These are phyloP conservation scores for Rattus rattus DNA, from an alignment of 2,113 vertebrate species.

Conservation along the genomic window DNA sequence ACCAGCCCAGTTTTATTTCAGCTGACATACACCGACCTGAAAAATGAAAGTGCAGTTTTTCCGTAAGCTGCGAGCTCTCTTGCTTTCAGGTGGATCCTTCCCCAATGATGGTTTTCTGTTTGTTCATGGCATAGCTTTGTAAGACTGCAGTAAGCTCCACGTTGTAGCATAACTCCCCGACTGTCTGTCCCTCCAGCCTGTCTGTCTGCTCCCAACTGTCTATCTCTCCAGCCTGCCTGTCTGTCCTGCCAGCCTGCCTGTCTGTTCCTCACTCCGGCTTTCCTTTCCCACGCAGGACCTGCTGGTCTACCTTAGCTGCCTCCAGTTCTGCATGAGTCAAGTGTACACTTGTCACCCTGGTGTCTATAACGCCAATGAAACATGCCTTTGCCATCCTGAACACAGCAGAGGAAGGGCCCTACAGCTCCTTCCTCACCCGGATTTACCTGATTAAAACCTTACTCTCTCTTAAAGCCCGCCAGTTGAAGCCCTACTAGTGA, in stretches of 20 bases:
- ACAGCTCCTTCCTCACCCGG: background rate
- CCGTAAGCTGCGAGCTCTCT: conserved; percentile 8
- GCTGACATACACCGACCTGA: background rate
- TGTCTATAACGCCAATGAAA: background rate
- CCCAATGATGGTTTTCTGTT: conserved; percentile 42
- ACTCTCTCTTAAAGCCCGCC: background rate
- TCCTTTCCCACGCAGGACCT: conserved; percentile 66
- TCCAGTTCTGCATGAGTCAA: conserved; percentile 47
- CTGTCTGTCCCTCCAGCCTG: conserved; percentile 13
- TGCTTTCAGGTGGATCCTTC: conserved; percentile 54
- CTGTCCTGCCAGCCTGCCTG: background rate
- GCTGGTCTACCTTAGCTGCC: conserved; percentile 57
- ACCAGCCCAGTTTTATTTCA: background rate
- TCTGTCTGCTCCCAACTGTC: too few species aligned
- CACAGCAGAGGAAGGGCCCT: background rate
- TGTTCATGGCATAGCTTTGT: conserved; percentile 47
- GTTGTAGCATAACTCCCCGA: background rate
- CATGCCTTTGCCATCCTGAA: background rate
- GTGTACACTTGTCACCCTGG: conserved; percentile 50
- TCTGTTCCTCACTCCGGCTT: conserved; percentile 68
- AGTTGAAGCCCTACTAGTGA: background rate
- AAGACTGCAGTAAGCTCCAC: conserved; percentile 51
- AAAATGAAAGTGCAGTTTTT: conserved; percentile 52
- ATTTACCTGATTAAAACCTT: background rate
- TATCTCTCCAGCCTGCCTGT: background rate